phyloP scores from a whole-genome alignment of 1,140 invertebrate genomes.

The Drosophila parabipectinata region DNA sequence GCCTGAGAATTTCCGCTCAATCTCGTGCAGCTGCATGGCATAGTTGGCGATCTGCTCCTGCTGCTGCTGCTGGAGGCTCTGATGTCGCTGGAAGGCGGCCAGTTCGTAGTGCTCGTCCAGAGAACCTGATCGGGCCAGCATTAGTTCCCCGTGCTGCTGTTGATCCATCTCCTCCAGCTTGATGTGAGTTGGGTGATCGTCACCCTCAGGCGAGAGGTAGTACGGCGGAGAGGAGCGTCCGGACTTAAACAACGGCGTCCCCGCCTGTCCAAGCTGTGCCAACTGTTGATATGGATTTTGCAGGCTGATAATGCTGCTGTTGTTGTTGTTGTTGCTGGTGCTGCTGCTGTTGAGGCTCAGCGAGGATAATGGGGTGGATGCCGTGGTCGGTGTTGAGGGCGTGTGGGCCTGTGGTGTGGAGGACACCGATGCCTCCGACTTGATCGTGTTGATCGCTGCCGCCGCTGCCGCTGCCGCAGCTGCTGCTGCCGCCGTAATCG shows the following conservation, averaged over 20 bases:
- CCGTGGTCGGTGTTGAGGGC: slow-evolving; percentile 67
- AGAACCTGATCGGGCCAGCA: slow-evolving; percentile 62
- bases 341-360: slow-evolving; percentile 43
- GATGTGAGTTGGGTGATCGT: slow-evolving; percentile 45
- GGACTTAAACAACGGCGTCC: slow-evolving; percentile 60
- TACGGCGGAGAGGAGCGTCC: slow-evolving; percentile 53
- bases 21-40: slow-evolving; percentile 68
- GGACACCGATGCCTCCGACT: slow-evolving; percentile 38
- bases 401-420: not conserved
- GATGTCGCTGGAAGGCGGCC: slow-evolving; percentile 62
- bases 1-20: slow-evolving; percentile 63
- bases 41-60: slow-evolving; percentile 63
- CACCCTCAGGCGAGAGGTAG: slow-evolving; percentile 51
- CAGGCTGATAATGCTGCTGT: slow-evolving; percentile 66
- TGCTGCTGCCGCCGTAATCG: slow-evolving; percentile 60
- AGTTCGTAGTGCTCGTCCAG: slow-evolving; percentile 71
- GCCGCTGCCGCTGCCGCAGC: slow-evolving; percentile 55
- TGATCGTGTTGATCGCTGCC: slow-evolving; percentile 23
- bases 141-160: slow-evolving; percentile 57
- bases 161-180: slow-evolving; percentile 65
- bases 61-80: slow-evolving; percentile 56
- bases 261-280: slow-evolving; percentile 44
- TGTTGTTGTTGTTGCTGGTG: slow-evolving; percentile 34
- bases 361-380: slow-evolving; percentile 73
- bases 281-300: slow-evolving; percentile 70